These are phyloP conservation scores for Melanotaenia maccullochi DNA, from an alignment of 2,797 vertebrate genomes.

Conservation along the genomic window DNA sequence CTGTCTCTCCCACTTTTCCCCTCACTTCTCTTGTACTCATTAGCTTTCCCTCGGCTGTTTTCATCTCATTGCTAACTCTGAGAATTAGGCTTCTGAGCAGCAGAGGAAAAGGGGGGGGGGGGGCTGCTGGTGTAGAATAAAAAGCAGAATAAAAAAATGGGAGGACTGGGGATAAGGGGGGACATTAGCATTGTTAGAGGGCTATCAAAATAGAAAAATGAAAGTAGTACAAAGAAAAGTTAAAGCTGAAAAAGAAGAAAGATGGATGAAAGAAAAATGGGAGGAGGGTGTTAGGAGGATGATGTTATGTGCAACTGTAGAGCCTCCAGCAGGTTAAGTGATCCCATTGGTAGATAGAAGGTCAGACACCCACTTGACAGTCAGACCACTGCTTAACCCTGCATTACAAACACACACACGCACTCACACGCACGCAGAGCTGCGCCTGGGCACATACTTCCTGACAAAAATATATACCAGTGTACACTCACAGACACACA, in stretches of 20 bases:
- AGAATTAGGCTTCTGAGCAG: constrained; percentile 50
- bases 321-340: constrained; percentile 68
- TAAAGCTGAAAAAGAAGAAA: constrained; percentile 29
- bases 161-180: constrained; percentile 13
- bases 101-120: constrained; percentile 28
- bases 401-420: constrained; percentile 43
- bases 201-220: constrained; percentile 39
- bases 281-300: constrained; percentile 34
- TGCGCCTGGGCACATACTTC: background rate
- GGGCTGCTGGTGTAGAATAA: constrained; percentile 11
- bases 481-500: constrained; percentile 24
- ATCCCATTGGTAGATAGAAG: constrained; percentile 73
- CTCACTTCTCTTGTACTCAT: constrained; percentile 64
- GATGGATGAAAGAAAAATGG: constrained; percentile 9
- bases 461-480: constrained; percentile 33
- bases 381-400: constrained; percentile 65
- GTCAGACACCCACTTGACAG: constrained; percentile 71
- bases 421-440: constrained; percentile 4
- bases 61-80: constrained; percentile 64
- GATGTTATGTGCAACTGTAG: constrained; percentile 47
- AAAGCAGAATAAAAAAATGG: constrained; percentile 26
- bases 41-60: constrained; percentile 59
- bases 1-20: constrained; percentile 38
- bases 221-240: constrained; percentile 35
- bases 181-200: constrained; percentile 40